phyloP scores from a whole-genome alignment of 1,140 invertebrate species.

The Pseudomyrmex concolor region DNA sequence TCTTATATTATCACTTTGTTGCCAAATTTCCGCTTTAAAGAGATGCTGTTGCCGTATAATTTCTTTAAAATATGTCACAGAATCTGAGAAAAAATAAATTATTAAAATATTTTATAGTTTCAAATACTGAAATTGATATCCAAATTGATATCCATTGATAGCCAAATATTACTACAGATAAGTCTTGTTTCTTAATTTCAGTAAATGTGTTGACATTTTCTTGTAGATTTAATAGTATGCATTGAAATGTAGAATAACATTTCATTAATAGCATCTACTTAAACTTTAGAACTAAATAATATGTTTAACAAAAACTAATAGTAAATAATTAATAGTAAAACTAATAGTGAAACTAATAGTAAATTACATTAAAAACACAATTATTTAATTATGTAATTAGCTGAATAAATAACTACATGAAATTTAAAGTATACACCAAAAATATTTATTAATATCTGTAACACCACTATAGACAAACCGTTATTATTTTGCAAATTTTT shows the following conservation, averaged over 20 bases:
- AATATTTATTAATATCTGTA: constrained; percentile 25
- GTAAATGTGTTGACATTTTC: background rate
- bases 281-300: background rate
- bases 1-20: constrained; percentile 6
- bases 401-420: background rate
- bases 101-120: constrained; percentile 15
- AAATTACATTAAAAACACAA: background rate
- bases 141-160: background rate
- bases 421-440: constrained; percentile 4
- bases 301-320: background rate
- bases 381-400: background rate
- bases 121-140: background rate
- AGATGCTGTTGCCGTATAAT: constrained; percentile 19
- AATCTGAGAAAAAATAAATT: constrained; percentile 1
- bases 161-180: background rate
- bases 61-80: constrained; percentile 3
- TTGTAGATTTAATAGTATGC: background rate
- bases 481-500: constrained; percentile 32
- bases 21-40: constrained; percentile 19
- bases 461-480: constrained; percentile 1
- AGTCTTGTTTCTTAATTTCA: background rate
- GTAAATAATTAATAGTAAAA: background rate
- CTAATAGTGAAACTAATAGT: background rate
- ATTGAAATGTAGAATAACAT: background rate
- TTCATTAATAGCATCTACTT: background rate